Percentiles rank a stretch among this genome's conserved stretches.
These are phyloP conservation scores for Arenaria interpres DNA, from an alignment of 2,113 vertebrate species.

Conservation along the genomic window DNA sequence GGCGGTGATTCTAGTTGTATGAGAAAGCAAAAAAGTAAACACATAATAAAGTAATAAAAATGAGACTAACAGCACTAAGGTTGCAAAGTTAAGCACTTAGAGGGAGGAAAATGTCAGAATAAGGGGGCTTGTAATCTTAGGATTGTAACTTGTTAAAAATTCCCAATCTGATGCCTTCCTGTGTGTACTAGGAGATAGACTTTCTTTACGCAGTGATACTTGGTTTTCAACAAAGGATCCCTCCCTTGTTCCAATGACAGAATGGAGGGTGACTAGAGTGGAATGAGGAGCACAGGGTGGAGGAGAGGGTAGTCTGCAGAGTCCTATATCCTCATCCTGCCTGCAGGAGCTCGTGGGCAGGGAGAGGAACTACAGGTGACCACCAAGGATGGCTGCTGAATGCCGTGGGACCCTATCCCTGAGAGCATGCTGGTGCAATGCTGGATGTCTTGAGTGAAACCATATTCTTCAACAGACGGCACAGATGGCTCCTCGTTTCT, in stretches of 20 bases:
- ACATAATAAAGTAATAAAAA: background rate
- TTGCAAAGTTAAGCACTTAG: background rate
- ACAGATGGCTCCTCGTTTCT: background rate
- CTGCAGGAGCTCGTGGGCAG: background rate
- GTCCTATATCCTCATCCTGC: background rate
- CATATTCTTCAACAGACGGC: background rate
- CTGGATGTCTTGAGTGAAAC: background rate
- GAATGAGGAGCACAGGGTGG: background rate
- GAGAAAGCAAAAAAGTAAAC: background rate
- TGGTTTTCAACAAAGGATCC: background rate
- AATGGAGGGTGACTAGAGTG: background rate
- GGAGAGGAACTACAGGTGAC: background rate
- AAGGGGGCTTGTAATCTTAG: background rate
- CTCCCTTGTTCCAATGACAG: background rate
- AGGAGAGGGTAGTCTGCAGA: background rate
- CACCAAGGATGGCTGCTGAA: accelerated
- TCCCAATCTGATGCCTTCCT: background rate
- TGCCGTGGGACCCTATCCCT: background rate
- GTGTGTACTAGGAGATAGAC: background rate
- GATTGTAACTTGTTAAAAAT: background rate
- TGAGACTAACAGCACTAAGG: background rate
- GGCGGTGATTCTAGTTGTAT: background rate
- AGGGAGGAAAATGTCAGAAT: background rate
- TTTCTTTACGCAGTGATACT: background rate
- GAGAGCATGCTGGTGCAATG: accelerated